phyloP scores from a whole-genome alignment of 2,797 vertebrate genomes.

The Sebastes vulpes region DNA sequence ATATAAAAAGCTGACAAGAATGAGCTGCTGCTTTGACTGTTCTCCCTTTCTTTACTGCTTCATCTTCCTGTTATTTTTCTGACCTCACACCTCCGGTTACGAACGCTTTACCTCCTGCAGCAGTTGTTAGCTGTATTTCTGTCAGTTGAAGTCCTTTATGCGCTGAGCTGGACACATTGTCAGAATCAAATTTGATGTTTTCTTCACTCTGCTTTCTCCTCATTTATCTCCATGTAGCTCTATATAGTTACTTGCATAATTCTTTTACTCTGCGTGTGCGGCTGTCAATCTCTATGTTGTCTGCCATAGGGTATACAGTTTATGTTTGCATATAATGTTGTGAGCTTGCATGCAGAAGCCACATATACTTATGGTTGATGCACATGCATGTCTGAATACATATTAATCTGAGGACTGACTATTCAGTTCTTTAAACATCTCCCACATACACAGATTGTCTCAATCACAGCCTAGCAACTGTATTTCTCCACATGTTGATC shows the following conservation, averaged over 20 bases:
- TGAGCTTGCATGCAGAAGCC: background rate
- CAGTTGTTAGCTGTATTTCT: background rate
- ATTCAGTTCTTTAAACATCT: background rate
- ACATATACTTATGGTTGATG: background rate
- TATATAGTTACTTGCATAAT: background rate
- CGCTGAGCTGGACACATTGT: background rate
- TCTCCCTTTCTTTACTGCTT: no score
- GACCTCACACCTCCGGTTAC: background rate
- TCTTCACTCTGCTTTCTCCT: background rate
- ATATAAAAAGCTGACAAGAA: background rate
- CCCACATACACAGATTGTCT: background rate
- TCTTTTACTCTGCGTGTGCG: background rate
- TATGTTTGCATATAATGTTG: slow-evolving; percentile 9
- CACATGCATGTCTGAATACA: slow-evolving; percentile 1
- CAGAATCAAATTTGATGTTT: background rate
- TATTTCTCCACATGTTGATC: background rate
- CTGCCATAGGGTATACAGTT: background rate
- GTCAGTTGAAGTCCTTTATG: background rate
- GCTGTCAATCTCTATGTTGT: slow-evolving; percentile 10
- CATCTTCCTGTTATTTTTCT: background rate
- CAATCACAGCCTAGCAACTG: background rate
- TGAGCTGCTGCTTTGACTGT: no score
- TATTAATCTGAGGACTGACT: background rate
- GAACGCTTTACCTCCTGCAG: background rate
- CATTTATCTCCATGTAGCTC: background rate